These are phyloP conservation scores for Copidosoma aretas DNA, from an alignment of 2,888 invertebrate species.

Conservation along the genomic window DNA sequence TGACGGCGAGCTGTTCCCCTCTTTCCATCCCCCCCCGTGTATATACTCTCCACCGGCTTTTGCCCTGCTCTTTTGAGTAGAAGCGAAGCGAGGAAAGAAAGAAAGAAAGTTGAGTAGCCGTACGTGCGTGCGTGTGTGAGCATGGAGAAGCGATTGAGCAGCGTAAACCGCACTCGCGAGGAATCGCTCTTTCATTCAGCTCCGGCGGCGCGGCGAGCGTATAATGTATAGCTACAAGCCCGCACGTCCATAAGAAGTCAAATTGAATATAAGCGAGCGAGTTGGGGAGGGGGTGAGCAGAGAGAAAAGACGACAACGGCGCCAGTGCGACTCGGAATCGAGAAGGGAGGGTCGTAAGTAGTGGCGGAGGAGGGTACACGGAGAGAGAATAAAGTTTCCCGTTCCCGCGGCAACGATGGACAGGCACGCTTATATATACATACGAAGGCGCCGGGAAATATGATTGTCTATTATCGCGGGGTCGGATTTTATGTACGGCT, in stretches of 20 bases:
- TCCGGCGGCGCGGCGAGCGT: not conserved
- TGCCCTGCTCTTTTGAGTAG: not conserved
- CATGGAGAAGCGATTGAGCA: not conserved
- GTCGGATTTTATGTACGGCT: too few relatives aligned
- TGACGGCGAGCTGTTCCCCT: conserved; percentile 23
- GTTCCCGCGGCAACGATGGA: too few relatives aligned
- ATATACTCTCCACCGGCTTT: not conserved
- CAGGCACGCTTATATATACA: not conserved
- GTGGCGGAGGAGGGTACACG: not conserved
- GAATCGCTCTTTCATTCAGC: conserved; percentile 7
- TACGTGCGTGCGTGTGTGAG: not conserved
- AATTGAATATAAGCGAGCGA: conserved; percentile 19
- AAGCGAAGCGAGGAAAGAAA: not conserved
- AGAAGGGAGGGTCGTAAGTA: not conserved
- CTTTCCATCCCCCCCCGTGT: not conserved
- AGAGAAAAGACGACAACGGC: not conserved
- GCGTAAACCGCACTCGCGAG: conserved; percentile 16
- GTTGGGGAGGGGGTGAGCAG: conserved; percentile 12
- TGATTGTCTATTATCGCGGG: too few relatives aligned
- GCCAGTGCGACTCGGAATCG: not conserved
- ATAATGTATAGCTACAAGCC: not conserved
- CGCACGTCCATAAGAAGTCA: conserved; percentile 3
- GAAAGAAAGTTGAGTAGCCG: conserved; percentile 25
- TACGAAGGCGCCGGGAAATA: too few relatives aligned
- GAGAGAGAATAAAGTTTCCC: conserved; percentile 13